Percentiles rank a stretch among this genome's conserved stretches.
Conservation (phyloP, 1,140 invertebrate species). For the Drosophila serrata region DNA sequence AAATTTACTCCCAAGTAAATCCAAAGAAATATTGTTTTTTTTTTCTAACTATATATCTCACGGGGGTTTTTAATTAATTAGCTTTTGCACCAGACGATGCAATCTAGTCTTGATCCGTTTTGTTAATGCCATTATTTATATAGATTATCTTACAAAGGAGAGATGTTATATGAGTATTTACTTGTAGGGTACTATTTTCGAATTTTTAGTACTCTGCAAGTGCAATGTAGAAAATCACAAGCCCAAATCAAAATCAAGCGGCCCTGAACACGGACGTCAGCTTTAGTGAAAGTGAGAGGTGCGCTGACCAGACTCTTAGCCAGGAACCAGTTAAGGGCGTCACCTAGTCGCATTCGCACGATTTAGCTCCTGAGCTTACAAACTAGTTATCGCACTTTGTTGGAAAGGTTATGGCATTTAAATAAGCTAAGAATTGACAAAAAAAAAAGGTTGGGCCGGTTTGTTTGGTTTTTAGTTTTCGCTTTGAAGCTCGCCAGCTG, state of each 20-base stretch:
- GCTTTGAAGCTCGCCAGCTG: constrained; percentile 33
- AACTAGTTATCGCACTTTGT: constrained; percentile 41
- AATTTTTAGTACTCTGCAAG: background rate
- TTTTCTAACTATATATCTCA: no score
- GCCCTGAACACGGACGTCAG: constrained; percentile 39
- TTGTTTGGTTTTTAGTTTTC: constrained; percentile 42
- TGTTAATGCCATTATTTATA: background rate
- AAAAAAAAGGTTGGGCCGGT: constrained; percentile 49
- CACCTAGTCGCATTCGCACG: background rate
- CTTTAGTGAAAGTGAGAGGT: constrained; percentile 55
- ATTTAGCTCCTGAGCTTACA: constrained; percentile 31
- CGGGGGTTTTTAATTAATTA: background rate
- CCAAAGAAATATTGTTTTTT: no score
- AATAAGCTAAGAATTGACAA: constrained; percentile 50
- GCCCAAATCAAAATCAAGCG: constrained; percentile 23
- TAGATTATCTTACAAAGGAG: background rate
- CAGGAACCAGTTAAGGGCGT: constrained; percentile 59
- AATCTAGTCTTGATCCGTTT: background rate
- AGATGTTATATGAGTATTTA: background rate
- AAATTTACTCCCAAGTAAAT: background rate
- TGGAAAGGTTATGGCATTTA: constrained; percentile 50
- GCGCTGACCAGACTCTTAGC: constrained; percentile 15
- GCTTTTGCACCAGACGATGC: background rate
- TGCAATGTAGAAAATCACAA: constrained; percentile 2
- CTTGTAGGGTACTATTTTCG: background rate